A percentile compares a stretch with the other conserved stretches of the same genome.
These are phyloP conservation scores for Ormyrus thymus DNA, from an alignment of 2,888 invertebrate species.

Conservation along the genomic window DNA sequence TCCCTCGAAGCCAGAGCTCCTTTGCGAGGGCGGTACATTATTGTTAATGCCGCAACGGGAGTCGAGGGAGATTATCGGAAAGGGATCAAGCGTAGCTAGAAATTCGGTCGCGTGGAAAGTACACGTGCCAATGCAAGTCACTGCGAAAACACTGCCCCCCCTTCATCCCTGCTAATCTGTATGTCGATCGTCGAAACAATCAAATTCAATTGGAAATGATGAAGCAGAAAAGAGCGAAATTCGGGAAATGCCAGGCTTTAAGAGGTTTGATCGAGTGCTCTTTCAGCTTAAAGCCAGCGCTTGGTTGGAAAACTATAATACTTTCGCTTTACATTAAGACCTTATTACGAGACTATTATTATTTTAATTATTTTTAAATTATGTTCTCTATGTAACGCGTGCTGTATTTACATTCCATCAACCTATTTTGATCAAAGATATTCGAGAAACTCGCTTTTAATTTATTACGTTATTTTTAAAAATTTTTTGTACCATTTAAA, in stretches of 20 bases:
- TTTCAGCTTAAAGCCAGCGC: too few relatives aligned
- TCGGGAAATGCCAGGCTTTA: background rate
- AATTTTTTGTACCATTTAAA: too few relatives aligned
- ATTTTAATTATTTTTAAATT: too few relatives aligned
- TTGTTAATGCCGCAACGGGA: conserved; percentile 24
- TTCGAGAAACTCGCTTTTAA: too few relatives aligned
- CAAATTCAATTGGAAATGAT: conserved; percentile 13
- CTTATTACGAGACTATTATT: too few relatives aligned
- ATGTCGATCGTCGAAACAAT: conserved; percentile 33
- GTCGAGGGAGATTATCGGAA: conserved; percentile 45
- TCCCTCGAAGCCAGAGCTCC: background rate
- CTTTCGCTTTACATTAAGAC: too few relatives aligned
- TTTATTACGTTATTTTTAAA: too few relatives aligned
- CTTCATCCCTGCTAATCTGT: background rate
- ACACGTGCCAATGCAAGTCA: conserved; percentile 41
- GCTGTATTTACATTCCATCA: background rate
- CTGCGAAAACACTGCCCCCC: conserved; percentile 26
- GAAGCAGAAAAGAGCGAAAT: too few relatives aligned
- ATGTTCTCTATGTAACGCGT: too few relatives aligned
- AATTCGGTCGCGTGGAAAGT: conserved; percentile 42
- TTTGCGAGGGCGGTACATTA: conserved; percentile 18
- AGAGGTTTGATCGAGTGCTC: background rate
- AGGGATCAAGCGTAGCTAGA: conserved; percentile 52
- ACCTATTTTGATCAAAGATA: background rate
- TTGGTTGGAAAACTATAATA: too few relatives aligned